Evolutionary conservation across 2,888 invertebrate species (phyloP).

Genomic region (Andrena haemorrhoa): DNA sequence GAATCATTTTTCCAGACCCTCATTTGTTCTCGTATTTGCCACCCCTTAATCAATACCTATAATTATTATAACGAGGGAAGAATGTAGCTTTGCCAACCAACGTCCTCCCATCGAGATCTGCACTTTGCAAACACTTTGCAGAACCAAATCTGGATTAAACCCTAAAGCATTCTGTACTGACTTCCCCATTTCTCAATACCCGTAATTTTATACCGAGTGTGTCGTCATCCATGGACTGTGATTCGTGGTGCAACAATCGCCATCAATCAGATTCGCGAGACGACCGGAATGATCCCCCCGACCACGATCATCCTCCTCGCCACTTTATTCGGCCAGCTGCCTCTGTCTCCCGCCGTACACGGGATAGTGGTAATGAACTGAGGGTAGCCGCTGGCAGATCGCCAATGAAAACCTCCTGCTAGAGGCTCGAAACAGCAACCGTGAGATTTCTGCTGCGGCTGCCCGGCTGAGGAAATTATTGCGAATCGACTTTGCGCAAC

Average conservation of each 20-base stretch:
- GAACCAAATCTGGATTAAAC: too few relatives aligned
- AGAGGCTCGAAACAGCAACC: conserved; percentile 44
- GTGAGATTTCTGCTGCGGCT: conserved; percentile 25
- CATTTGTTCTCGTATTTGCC: not conserved
- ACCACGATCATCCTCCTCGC: conserved; percentile 42
- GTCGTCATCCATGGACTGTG: not conserved
- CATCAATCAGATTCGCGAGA: conserved; percentile 42
- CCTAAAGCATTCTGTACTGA: too few relatives aligned
- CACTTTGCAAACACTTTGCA: not conserved
- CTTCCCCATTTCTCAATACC: too few relatives aligned
- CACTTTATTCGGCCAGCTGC: conserved; percentile 56
- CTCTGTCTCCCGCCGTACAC: conserved; percentile 63
- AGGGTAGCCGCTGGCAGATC: conserved; percentile 75
- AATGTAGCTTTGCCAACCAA: too few relatives aligned
- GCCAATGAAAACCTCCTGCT: conserved; percentile 77
- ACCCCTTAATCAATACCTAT: too few relatives aligned
- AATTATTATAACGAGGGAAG: too few relatives aligned
- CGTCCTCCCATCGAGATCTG: not conserved
- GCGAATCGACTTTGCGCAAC: conserved; percentile 20
- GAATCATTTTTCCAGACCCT: not conserved
- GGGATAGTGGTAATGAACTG: conserved; percentile 81
- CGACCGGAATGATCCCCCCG: conserved; percentile 38
- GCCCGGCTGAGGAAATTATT: conserved; percentile 24
- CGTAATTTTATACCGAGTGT: too few relatives aligned
- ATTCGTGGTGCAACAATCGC: conserved; percentile 38